phyloP scores from a whole-genome alignment of 2,888 invertebrate genomes.

The Pterobdella sp. region DNA sequence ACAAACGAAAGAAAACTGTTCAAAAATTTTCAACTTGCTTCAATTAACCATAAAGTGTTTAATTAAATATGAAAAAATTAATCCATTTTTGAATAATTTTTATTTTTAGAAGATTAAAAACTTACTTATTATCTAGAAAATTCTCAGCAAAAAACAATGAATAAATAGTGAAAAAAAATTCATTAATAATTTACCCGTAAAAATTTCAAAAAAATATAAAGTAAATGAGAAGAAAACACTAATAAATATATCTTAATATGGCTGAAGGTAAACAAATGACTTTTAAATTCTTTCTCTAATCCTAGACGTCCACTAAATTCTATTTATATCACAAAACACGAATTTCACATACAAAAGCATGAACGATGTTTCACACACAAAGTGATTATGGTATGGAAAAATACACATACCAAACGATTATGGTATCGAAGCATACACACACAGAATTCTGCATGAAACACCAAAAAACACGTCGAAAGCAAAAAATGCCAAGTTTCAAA shows the following conservation, averaged over 20 bases:
- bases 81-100: too few species aligned
- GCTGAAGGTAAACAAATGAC: conserved; percentile 9
- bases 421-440: not conserved
- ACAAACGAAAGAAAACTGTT: too few species aligned
- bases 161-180: too few species aligned
- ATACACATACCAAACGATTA: conserved; percentile 8
- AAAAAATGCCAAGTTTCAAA: too few species aligned
- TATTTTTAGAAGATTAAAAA: too few species aligned
- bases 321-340: conserved; percentile 4
- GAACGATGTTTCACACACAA: not conserved
- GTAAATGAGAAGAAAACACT: not conserved
- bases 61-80: too few species aligned
- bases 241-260: conserved; percentile 10
- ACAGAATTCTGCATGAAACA: not conserved
- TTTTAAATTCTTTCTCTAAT: conserved; percentile 6
- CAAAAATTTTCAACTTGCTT: too few species aligned
- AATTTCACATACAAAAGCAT: not conserved
- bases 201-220: too few species aligned
- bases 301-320: conserved; percentile 10
- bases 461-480: not conserved
- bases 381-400: not conserved
- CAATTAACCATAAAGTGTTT: too few species aligned
- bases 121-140: too few species aligned
- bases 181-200: not conserved
- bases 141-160: not conserved